Evolutionary conservation across 2,888 invertebrate genomes (phyloP), one percentile per base, ranked within the genome.

Genomic region (Lasioglossum lativentre): DNA sequence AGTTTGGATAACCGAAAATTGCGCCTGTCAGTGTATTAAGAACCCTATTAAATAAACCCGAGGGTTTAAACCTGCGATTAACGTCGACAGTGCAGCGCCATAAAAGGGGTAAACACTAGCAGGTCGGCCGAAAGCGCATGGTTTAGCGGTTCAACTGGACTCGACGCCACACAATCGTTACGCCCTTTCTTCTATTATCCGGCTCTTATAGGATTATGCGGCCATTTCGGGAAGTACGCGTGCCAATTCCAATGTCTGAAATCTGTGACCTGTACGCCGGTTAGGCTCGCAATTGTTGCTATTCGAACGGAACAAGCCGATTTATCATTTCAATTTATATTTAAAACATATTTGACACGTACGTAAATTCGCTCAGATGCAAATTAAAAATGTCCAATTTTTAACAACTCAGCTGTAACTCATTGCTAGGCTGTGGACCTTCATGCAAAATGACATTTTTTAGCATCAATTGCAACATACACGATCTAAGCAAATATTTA

Each of bases 181-280:
- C 63, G 27, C 52, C 68, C 63, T 63, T 68, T 59, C 75, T 45
- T 42, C 38, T 72, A 77, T 82, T 88, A 82, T 82, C 88, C 80
- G 81, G 80, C 79, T 78, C 45, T 80, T 45, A 42, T 73, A 79
- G 82, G 83, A 86, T 87, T 86, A 88, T 83, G 72, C 78, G 75
- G 84, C 75, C 85, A 68, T 38, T n/a, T 56, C 75, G 86, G 89
- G 73, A 88, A 88, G 70, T 85, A 88, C 89, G 87, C 87, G 89
- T 90, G 87, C 80, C 83, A 34, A 76, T 63, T 84, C 19, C 45
- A 47, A 38, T 66, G 30, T 81, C 68, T 30, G 75, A 72, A 86
- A 83, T 23, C 30, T 68, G 30, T 30, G 40, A n/a, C 34, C 27
- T 72, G 34, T 80, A 52, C 75, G 19, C 66, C 42, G 63, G 73